Conservation (phyloP, 2,113 vertebrate species). For the Anas platyrhynchos region DNA sequence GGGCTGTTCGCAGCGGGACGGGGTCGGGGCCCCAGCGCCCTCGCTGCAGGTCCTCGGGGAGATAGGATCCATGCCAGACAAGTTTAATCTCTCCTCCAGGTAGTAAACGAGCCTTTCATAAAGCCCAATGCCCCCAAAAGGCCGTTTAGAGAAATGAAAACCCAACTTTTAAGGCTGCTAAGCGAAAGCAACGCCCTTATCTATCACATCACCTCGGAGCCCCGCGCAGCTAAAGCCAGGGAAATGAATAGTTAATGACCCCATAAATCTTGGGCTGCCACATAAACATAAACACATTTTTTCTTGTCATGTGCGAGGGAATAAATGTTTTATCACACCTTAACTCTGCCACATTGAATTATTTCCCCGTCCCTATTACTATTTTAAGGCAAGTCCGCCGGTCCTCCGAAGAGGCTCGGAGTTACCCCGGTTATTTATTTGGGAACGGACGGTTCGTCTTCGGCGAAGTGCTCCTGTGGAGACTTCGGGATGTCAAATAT, state of each 20-base stretch:
- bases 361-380: neutral
- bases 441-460: neutral
- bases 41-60: neutral
- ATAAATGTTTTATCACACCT: constrained; percentile 13
- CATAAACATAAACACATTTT: constrained; percentile 29
- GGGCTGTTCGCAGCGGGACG: neutral
- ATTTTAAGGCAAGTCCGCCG: neutral
- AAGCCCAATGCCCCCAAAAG: neutral
- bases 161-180: neutral
- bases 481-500: no score
- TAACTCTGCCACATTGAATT: neutral
- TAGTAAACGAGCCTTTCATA: neutral
- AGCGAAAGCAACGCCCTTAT: neutral
- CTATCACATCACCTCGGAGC: neutral
- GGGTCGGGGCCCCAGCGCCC: fast-evolving
- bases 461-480: fast-evolving
- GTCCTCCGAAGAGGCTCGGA: neutral
- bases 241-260: constrained; percentile 42
- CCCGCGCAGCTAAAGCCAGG: neutral
- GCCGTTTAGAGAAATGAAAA: neutral
- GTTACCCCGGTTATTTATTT: neutral
- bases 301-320: neutral
- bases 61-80: neutral
- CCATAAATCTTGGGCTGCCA: constrained; percentile 10
- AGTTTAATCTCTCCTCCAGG: neutral